A percentile compares a stretch with the other conserved stretches of the same genome.
These are phyloP conservation scores for Gephyroberyx darwinii DNA, from an alignment of 2,797 vertebrate genomes.

Conservation along the genomic window DNA sequence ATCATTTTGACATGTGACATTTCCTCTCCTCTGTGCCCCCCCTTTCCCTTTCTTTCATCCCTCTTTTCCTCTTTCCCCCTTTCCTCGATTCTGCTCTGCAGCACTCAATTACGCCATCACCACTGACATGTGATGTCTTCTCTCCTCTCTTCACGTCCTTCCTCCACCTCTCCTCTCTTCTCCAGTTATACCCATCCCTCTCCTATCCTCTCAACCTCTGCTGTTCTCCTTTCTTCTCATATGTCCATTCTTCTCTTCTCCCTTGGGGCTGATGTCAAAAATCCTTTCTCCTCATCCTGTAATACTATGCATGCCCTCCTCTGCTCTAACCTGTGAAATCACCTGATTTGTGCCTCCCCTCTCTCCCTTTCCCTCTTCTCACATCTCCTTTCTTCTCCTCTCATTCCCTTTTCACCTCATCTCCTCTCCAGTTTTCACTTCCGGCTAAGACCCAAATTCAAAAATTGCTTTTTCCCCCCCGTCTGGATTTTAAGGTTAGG, in stretches of 20 bases:
- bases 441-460: background rate
- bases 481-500: too few relatives aligned
- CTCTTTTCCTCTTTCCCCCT: background rate
- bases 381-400: background rate
- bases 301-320: constrained; percentile 12
- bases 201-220: background rate
- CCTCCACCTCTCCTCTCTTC: constrained; percentile 4
- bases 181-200: background rate
- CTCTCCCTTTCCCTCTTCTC: background rate
- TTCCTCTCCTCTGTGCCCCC: constrained; percentile 32
- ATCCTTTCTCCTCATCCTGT: constrained; percentile 20
- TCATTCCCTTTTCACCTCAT: background rate
- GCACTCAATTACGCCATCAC: constrained; percentile 43
- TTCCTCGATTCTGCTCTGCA: constrained; percentile 16
- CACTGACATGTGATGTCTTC: constrained; percentile 37
- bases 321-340: constrained; percentile 10
- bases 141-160: constrained; percentile 31
- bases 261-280: constrained; percentile 10
- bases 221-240: background rate
- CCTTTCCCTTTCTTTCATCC: background rate
- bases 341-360: constrained; percentile 14
- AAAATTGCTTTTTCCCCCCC: too few relatives aligned
- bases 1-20: constrained; percentile 55
- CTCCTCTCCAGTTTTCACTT: too few relatives aligned
- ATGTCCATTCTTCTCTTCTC: constrained; percentile 28